Conservation (phyloP, 2,113 vertebrate genomes). For the Onychostruthus taczanowskii region DNA sequence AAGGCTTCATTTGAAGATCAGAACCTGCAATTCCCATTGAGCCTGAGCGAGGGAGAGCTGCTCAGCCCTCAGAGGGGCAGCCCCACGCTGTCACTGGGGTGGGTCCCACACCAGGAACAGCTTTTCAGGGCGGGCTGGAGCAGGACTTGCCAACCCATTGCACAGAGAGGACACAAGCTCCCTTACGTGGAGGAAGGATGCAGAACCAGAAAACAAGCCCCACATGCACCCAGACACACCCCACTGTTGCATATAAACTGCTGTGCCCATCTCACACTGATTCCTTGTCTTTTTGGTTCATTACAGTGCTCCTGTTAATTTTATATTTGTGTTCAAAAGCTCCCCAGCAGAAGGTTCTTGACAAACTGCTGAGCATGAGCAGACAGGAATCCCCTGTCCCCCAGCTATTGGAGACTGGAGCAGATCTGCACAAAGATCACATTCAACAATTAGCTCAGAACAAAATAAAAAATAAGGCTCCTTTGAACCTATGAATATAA, state of each 20-base stretch:
- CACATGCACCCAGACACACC: neutral
- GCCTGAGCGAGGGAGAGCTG: neutral
- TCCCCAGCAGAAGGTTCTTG: neutral
- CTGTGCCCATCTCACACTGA: neutral
- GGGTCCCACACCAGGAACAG: neutral
- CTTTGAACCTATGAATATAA: neutral
- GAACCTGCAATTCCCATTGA: neutral
- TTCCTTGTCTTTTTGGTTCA: neutral
- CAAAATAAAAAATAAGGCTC: neutral
- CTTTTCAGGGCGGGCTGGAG: neutral
- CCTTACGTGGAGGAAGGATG: neutral
- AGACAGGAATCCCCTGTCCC: neutral
- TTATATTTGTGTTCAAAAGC: neutral
- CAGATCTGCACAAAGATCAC: neutral
- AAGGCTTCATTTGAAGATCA: neutral
- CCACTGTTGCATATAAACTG: accelerated
- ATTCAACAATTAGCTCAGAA: neutral
- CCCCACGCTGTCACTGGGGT: neutral
- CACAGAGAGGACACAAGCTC: neutral
- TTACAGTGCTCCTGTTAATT: neutral
- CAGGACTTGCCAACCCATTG: neutral
- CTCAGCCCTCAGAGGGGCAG: neutral
- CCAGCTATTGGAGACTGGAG: neutral
- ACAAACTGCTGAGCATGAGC: neutral
- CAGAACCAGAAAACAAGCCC: neutral